Base-by-base conservation (phyloP, 2,888 invertebrate genomes). In the Salpingus planirostris region DNA sequence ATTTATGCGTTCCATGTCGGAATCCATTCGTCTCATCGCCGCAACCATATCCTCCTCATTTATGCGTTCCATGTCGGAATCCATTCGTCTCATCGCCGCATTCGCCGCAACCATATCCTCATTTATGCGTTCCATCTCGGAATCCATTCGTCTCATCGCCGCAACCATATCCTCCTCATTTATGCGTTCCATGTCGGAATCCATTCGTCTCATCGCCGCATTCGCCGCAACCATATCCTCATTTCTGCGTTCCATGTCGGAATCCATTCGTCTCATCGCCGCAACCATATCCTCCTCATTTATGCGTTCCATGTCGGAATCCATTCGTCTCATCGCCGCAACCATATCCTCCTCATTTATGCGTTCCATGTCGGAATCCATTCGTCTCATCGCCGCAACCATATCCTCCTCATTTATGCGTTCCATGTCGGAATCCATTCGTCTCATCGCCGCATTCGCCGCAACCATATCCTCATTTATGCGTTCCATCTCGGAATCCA, bases 141-240 rank as follows among this genome's bases (percentile, higher is more conserved):
- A 68, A n/a, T n/a, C n/a, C n/a, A n/a, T n/a, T n/a, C n/a, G n/a
- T n/a, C n/a, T n/a, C n/a, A n/a, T n/a, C n/a, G n/a, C n/a, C n/a
- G n/a, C n/a, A n/a, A n/a, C n/a, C n/a, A n/a, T n/a, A n/a, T n/a
- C n/a, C n/a, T n/a, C n/a, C n/a, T n/a, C n/a, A n/a, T n/a, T n/a
- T n/a, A n/a, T n/a, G n/a, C n/a, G n/a, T n/a, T n/a, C n/a, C n/a
- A n/a, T n/a, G n/a, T n/a, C n/a, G n/a, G n/a, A n/a, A n/a, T n/a
- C n/a, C n/a, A n/a, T n/a, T n/a, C n/a, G n/a, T n/a, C n/a, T n/a
- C n/a, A n/a, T n/a, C n/a, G n/a, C n/a, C n/a, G n/a, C 75, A 47
- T 78, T 77, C 60, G 87, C 86, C 41, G 79, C 78, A 66, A 87
- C 86, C 0, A 86, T 86, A 57, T 85, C 84, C 42, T 76, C 76